These are phyloP conservation scores for Pachypanchax playfairii DNA, from an alignment of 2,113 vertebrate species.

Conservation along the genomic window DNA sequence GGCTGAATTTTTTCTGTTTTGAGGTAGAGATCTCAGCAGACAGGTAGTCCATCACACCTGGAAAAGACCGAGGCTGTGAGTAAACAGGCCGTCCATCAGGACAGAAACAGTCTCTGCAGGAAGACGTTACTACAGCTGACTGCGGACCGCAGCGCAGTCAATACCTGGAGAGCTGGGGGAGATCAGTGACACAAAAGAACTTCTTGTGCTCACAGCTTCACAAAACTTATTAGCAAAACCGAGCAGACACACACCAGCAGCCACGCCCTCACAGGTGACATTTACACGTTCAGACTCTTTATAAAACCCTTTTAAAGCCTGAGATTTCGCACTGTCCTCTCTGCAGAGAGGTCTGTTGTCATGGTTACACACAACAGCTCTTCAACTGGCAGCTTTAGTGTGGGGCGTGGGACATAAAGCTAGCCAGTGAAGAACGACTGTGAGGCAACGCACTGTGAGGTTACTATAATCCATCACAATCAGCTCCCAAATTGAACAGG, in stretches of 20 bases:
- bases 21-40: slow-evolving; percentile 83
- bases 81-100: slow-evolving; percentile 9
- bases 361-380: slow-evolving; percentile 88
- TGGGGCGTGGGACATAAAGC: slow-evolving; percentile 80
- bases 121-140: background rate
- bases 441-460: slow-evolving; percentile 78
- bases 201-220: slow-evolving; percentile 7
- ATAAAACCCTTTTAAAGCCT: background rate
- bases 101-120: background rate
- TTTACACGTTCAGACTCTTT: background rate
- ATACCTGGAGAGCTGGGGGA: slow-evolving; percentile 51
- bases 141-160: slow-evolving; percentile 52
- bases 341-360: slow-evolving; percentile 69
- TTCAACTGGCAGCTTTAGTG: slow-evolving; percentile 88
- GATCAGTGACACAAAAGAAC: slow-evolving; percentile 10
- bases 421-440: slow-evolving; percentile 90
- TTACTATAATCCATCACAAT: slow-evolving; percentile 20
- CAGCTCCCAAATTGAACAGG: slow-evolving; percentile 33
- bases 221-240: background rate
- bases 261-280: slow-evolving; percentile 17
- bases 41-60: slow-evolving; percentile 81
- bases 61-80: slow-evolving; percentile 47
- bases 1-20: slow-evolving; percentile 84
- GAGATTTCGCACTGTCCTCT: slow-evolving; percentile 26
- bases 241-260: background rate